phyloP scores from a whole-genome alignment of 92 coral and sea anemone species.

The Blastomussa wellsi region DNA sequence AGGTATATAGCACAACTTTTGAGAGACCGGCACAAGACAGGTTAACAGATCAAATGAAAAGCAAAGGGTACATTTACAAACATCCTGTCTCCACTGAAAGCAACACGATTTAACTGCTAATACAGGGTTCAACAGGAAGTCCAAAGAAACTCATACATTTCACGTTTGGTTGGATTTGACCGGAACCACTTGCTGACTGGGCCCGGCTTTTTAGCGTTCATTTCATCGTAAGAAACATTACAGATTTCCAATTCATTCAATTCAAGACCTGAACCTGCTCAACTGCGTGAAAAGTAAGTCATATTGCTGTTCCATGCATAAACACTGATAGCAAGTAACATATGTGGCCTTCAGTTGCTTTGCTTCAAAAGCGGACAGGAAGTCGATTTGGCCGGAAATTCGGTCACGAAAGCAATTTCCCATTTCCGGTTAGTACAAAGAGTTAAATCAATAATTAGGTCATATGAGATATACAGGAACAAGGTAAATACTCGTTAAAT shows the following conservation, averaged over 20 bases:
- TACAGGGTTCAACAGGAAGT: constrained; percentile 28
- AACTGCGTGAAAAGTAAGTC: background rate
- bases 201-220: background rate
- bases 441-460: background rate
- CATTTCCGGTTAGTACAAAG: background rate
- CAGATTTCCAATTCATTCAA: background rate
- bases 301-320: background rate
- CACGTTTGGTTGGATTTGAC: background rate
- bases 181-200: constrained; percentile 4
- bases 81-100: background rate
- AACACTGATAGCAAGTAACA: background rate
- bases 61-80: background rate
- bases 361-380: constrained; percentile 6
- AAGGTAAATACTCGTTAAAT: background rate
- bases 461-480: background rate
- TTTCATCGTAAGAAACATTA: background rate
- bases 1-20: background rate
- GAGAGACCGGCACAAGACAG: background rate
- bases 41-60: background rate
- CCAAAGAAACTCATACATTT: background rate
- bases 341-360: background rate
- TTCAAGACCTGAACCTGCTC: background rate
- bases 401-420: background rate
- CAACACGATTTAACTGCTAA: background rate
- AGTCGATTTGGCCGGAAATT: constrained; percentile 28